phyloP scores from a whole-genome alignment of 2,888 invertebrate species.

The Polymixis flavicincta region DNA sequence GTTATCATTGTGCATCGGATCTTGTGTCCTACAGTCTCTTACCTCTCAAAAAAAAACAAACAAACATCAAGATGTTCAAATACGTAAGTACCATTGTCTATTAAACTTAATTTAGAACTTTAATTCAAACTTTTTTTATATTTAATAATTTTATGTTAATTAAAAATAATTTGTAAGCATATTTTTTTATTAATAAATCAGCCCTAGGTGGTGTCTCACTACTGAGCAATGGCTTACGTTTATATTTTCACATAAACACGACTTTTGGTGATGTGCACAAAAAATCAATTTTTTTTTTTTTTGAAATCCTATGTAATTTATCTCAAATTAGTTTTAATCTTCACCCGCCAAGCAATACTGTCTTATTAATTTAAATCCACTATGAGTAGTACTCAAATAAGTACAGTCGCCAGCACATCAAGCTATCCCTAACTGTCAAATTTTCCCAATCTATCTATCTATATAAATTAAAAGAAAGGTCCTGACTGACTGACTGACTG shows the following conservation, averaged over 20 bases:
- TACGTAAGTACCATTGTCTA: slow-evolving; percentile 79
- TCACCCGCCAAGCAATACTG: not conserved
- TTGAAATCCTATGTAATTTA: too few species aligned
- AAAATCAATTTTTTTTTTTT: too few species aligned
- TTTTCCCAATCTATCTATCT: too few species aligned
- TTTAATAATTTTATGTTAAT: not conserved
- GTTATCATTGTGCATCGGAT: slow-evolving; percentile 69
- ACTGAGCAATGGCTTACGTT: not conserved
- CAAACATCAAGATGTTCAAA: slow-evolving; percentile 85
- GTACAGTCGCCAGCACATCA: too few species aligned
- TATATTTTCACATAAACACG: not conserved
- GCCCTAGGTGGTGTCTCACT: too few species aligned
- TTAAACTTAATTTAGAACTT: not conserved
- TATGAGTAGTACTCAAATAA: not conserved
- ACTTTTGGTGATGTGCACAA: not conserved
- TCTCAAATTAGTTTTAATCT: not conserved
- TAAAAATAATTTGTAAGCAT: not conserved
- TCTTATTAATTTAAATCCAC: not conserved
- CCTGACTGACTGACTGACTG: too few species aligned
- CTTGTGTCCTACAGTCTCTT: slow-evolving; percentile 60
- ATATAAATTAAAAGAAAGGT: too few species aligned
- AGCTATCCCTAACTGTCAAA: too few species aligned
- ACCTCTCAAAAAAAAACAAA: slow-evolving; percentile 55
- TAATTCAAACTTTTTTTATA: not conserved
- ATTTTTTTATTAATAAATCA: not conserved